These are phyloP conservation scores for Varanus salvator DNA, from an alignment of 2,113 vertebrate genomes.

Conservation along the genomic window DNA sequence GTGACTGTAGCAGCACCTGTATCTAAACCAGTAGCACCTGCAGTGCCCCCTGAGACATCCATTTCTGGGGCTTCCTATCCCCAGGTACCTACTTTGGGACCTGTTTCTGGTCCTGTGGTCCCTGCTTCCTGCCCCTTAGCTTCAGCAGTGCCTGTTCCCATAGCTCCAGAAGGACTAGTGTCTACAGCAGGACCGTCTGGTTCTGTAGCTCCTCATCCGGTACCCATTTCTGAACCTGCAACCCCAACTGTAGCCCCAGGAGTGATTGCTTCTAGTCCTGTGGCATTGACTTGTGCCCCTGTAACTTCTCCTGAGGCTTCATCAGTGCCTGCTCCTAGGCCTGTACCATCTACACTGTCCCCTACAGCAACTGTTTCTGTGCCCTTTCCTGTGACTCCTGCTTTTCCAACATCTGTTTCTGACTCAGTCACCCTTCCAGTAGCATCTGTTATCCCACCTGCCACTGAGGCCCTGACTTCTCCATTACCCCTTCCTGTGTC, in stretches of 20 bases:
- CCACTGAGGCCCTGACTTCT: not conserved
- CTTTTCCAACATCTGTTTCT: not conserved
- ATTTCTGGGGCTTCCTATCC: no score
- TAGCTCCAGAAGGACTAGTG: not conserved
- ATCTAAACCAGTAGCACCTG: not conserved
- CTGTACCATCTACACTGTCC: not conserved
- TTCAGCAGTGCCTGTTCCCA: not conserved
- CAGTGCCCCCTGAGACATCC: not conserved
- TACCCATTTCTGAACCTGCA: not conserved
- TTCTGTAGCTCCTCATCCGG: not conserved
- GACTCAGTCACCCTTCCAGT: not conserved
- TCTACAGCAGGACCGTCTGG: not conserved
- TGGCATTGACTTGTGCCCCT: not conserved
- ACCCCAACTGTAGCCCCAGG: not conserved
- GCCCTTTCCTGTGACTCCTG: not conserved
- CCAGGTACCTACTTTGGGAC: not conserved
- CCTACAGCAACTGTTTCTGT: no score
- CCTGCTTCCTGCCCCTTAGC: conserved; percentile 17
- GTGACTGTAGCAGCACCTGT: not conserved
- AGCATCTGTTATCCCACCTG: not conserved
- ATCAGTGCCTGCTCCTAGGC: not conserved
- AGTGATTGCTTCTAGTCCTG: not conserved
- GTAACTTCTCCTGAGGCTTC: conserved; percentile 7
- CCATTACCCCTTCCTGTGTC: not conserved
- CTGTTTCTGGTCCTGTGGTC: not conserved